These are phyloP conservation scores for Typhlomys cinereus DNA, from an alignment of 2,113 vertebrate species.

Conservation along the genomic window DNA sequence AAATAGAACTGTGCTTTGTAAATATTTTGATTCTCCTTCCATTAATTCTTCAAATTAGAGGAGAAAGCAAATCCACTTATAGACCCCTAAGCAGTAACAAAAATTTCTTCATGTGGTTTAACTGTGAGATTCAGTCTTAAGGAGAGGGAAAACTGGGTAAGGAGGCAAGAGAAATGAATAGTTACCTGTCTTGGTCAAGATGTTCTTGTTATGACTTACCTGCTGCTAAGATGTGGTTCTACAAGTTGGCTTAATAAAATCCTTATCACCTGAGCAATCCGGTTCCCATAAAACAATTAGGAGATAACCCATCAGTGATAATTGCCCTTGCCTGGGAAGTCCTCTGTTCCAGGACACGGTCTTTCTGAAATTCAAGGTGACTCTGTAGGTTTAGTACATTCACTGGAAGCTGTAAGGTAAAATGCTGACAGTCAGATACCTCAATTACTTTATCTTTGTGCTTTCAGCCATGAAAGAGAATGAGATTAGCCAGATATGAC, in stretches of 20 bases:
- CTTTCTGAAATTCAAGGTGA: not conserved
- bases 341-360: too few relatives aligned
- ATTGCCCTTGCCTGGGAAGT: not conserved
- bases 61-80: too few relatives aligned
- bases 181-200: not conserved
- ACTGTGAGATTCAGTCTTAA: not conserved
- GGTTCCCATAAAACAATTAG: not conserved
- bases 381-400: not conserved
- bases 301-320: not conserved
- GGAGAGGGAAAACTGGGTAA: not conserved
- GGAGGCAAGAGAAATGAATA: not conserved
- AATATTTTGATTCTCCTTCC: too few relatives aligned
- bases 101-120: too few relatives aligned
- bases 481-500: not conserved
- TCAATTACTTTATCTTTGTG: not conserved
- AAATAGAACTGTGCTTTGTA: too few relatives aligned
- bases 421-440: not conserved
- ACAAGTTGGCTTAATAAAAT: not conserved
- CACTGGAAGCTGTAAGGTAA: not conserved
- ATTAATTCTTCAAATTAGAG: too few relatives aligned
- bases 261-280: not conserved
- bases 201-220: not conserved
- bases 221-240: not conserved
- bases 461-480: conserved; percentile 21
- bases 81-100: too few relatives aligned